Evolutionary conservation across 2,888 invertebrate genomes (phyloP).

Genomic region (Caenorhabditis becei): DNA sequence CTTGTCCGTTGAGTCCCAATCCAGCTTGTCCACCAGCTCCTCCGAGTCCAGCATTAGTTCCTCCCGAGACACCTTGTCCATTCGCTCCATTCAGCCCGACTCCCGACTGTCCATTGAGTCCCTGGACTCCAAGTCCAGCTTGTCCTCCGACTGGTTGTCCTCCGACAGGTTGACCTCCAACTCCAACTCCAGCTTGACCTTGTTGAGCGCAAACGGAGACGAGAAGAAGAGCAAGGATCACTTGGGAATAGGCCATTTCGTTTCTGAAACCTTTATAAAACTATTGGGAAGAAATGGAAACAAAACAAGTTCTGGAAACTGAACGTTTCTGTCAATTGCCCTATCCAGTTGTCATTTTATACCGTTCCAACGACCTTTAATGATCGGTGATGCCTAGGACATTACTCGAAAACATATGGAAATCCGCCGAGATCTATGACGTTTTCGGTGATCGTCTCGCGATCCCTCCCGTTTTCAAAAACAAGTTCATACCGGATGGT

Average conservation of each 20-base stretch:
- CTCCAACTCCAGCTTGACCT: not conserved
- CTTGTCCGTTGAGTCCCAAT: constrained; percentile 18
- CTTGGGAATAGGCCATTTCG: not conserved
- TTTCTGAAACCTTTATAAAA: not conserved
- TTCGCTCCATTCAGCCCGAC: not conserved
- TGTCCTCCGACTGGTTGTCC: constrained; percentile 1
- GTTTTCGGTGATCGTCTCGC: not conserved
- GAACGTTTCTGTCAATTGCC: not conserved
- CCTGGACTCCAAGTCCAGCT: constrained; percentile 3
- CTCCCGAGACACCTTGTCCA: constrained; percentile 11
- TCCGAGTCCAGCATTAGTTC: not conserved
- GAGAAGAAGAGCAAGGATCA: not conserved
- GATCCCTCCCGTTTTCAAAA: not conserved
- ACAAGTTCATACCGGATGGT: not conserved
- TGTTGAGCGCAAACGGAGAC: not conserved
- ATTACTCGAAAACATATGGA: not conserved
- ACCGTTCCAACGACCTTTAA: not conserved
- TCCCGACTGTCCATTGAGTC: not conserved
- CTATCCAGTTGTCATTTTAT: not conserved
- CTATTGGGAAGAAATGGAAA: not conserved
- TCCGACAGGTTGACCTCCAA: too few species aligned
- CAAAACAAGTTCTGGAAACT: not conserved
- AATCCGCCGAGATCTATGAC: not conserved
- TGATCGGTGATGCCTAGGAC: not conserved
- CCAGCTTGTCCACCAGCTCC: constrained; percentile 15